Evolutionary conservation across 2,113 vertebrate genomes (phyloP).

Genomic region (Pleuronectes platessa): DNA sequence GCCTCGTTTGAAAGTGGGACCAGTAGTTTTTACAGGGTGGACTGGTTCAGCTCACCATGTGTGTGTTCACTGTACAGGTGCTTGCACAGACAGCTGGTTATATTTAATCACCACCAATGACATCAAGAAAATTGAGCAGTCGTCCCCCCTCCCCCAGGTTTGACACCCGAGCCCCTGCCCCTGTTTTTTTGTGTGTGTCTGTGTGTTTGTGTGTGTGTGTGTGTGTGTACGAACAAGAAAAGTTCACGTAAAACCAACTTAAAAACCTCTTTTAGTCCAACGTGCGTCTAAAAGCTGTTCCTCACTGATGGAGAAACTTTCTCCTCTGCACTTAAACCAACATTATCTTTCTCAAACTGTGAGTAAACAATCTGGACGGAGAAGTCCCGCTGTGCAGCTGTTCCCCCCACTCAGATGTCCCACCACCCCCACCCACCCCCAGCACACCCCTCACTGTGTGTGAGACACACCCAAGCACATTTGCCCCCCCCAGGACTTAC

Average conservation of each 20-base stretch:
- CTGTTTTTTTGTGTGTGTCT: too few species aligned
- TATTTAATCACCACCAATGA: slow-evolving; percentile 15
- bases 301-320: background rate
- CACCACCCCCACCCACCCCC: background rate
- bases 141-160: background rate
- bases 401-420: slow-evolving; percentile 48
- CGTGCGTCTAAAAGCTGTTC: too few species aligned
- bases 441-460: slow-evolving; percentile 27
- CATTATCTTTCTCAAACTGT: background rate
- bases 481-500: slow-evolving; percentile 18
- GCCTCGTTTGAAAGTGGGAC: too few species aligned
- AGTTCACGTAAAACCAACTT: background rate
- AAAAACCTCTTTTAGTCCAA: background rate
- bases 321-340: background rate
- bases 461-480: slow-evolving; percentile 72
- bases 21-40: background rate
- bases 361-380: background rate
- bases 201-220: background rate
- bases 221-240: too few species aligned
- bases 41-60: background rate
- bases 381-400: slow-evolving; percentile 67
- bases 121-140: too few species aligned
- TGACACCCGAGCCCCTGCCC: background rate
- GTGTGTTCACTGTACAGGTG: slow-evolving; percentile 21
- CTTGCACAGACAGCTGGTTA: slow-evolving; percentile 20